Evolutionary conservation across 2,888 invertebrate species (phyloP), one percentile per base, ranked within the genome.

Genomic region (Napeogenes sylphis): DNA sequence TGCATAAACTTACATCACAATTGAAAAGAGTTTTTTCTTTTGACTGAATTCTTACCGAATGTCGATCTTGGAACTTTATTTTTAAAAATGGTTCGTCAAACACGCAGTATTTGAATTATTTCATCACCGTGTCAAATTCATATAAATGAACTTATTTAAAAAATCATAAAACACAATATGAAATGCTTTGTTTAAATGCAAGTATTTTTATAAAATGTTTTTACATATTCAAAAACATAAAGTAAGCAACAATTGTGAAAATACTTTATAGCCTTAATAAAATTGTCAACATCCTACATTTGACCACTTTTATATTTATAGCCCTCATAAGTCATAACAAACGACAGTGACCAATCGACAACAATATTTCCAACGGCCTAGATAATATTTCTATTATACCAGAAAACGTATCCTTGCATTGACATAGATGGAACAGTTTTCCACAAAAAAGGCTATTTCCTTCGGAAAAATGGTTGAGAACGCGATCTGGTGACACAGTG

Each of bases 391-490:
- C 65, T 63, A 59, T 61, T 61, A 63, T 58, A 62, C 66, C 67
- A 62, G 62, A 67, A 69, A 70, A 67, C 65, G 67, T 67, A 65
- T 68, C 64, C 65, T 69, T 64, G 67, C 68, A 75, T 75, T 73
- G 70, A 75, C 70, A 70, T 70, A 73, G 72, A 75, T 70, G 70
- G 67, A 73, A 71, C 75, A 74, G 70, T 77, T 77, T 73, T 71
- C 73, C 73, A 74, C 73, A 76, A 77, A 78, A 77, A 76, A 71
- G 67, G 58, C 61, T 74, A 72, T 79, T 77, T 75, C 73, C 70
- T 69, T 65, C 73, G 68, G 62, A 68, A 65, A 74, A 68, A 68
- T 64, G 63, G 68, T 68, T 56, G 59, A 66, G 61, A 65, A 68
- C 61, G 65, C 67, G 63, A 70, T 59, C 64, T 63, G 60, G 61